Evolutionary conservation across 2,113 vertebrate genomes (phyloP).

Genomic region (Ursus arctos): DNA sequence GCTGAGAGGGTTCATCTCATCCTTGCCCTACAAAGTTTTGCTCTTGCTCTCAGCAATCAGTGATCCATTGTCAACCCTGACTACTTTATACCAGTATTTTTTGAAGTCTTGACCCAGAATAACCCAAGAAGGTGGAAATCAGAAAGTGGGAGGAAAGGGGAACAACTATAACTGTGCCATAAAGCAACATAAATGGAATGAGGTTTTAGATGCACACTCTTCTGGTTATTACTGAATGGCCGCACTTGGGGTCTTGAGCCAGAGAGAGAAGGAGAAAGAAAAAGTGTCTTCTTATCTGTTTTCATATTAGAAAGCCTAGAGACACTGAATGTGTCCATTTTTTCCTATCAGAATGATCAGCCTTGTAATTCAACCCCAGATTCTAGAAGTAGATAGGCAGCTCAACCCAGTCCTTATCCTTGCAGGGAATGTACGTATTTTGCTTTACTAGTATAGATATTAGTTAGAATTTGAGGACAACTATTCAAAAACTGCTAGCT

Average conservation of each 20-base stretch:
- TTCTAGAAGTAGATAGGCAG: neutral
- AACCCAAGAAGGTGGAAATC: neutral
- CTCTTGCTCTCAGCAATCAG: neutral
- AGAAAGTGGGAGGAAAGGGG: neutral
- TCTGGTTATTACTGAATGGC: neutral
- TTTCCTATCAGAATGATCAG: neutral
- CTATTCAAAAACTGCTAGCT: neutral
- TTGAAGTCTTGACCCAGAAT: neutral
- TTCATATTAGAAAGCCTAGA: neutral
- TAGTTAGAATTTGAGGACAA: neutral
- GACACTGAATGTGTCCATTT: neutral
- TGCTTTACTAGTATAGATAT: neutral
- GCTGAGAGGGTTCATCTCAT: neutral
- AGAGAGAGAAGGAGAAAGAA: neutral
- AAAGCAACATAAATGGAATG: rapidly evolving
- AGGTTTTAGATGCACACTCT: rapidly evolving
- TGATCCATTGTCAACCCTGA: neutral
- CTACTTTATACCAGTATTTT: rapidly evolving
- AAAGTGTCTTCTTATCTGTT: neutral
- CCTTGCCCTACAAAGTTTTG: rapidly evolving
- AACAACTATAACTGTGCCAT: neutral
- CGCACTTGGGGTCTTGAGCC: neutral
- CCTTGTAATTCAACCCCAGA: neutral
- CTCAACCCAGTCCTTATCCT: neutral
- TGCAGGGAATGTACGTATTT: neutral